Evolutionary conservation across 2,888 invertebrate genomes (phyloP).

Genomic region (Oscheius onirici): DNA sequence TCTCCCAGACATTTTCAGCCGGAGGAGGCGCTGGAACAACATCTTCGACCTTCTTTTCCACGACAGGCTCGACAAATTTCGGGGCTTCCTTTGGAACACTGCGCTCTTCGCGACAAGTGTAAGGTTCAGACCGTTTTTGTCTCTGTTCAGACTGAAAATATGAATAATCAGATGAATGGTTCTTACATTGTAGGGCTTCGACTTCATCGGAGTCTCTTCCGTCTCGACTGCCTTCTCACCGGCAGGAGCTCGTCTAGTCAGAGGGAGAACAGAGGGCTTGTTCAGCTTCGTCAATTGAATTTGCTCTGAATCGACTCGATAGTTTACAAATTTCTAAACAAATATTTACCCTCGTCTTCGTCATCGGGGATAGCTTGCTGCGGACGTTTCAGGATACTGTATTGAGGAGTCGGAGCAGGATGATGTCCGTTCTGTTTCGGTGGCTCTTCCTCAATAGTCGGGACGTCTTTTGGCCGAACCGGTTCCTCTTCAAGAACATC

Average conservation of each 20-base stretch:
- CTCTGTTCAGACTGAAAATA: too few species aligned
- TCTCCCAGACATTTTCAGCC: conserved; percentile 68
- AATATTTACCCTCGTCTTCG: conserved; percentile 52
- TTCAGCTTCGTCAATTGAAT: conserved; percentile 57
- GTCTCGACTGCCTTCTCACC: conserved; percentile 7
- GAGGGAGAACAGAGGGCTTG: conserved; percentile 41
- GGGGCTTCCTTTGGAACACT: conserved; percentile 15
- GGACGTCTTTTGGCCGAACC: neutral
- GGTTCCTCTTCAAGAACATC: neutral
- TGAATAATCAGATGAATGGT: too few species aligned
- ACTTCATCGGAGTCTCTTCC: neutral
- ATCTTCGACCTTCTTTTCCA: conserved; percentile 40
- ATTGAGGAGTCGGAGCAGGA: neutral
- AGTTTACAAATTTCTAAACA: neutral
- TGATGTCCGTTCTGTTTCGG: neutral
- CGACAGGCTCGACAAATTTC: neutral
- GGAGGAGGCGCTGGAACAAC: conserved; percentile 42
- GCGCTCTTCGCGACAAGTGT: neutral
- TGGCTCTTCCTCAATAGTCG: conserved; percentile 1
- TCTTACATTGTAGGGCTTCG: too few species aligned
- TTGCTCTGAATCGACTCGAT: conserved; percentile 45
- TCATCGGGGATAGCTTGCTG: conserved; percentile 44
- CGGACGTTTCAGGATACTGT: conserved; percentile 50
- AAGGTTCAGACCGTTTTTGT: neutral
- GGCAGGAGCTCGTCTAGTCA: conserved; percentile 41